Percentiles rank a stretch among this genome's conserved stretches.
These are phyloP conservation scores for Scelioninae gen. 1 DNA, from an alignment of 2,888 invertebrate species.

Conservation along the genomic window DNA sequence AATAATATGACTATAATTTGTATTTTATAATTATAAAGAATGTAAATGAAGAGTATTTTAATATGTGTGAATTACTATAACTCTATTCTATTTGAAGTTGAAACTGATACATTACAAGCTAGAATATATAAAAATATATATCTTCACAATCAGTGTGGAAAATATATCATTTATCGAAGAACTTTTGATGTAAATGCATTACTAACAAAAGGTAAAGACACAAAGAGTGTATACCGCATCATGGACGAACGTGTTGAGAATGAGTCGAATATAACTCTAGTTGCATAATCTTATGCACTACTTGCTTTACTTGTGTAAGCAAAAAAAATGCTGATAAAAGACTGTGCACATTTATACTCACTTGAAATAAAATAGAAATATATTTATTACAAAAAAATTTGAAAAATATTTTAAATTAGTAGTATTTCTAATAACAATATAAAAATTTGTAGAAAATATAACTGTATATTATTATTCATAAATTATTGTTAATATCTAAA, in stretches of 20 bases:
- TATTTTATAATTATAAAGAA: too few species aligned
- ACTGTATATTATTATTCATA: too few species aligned
- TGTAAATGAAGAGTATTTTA: too few species aligned
- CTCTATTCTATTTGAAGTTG: too few species aligned
- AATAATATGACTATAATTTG: too few species aligned
- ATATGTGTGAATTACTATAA: too few species aligned
- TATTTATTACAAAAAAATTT: constrained; percentile 8
- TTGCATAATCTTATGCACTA: constrained; percentile 37
- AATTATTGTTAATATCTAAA: too few species aligned
- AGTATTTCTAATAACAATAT: too few species aligned
- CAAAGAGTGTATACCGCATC: constrained; percentile 48
- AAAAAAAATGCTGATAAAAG: constrained; percentile 44
- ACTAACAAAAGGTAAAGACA: constrained; percentile 38
- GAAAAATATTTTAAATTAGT: not conserved
- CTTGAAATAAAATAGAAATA: constrained; percentile 23
- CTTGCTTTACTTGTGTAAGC: constrained; percentile 39
- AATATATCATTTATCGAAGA: not conserved
- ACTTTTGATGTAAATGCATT: constrained; percentile 14
- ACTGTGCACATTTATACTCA: constrained; percentile 30
- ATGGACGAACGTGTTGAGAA: constrained; percentile 52
- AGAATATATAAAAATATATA: not conserved
- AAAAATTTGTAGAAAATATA: too few species aligned
- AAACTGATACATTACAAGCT: not conserved
- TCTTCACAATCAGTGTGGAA: not conserved
- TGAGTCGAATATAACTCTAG: constrained; percentile 49